Evolutionary conservation across 2,888 invertebrate genomes (phyloP).

Genomic region (Meteorus colon): DNA sequence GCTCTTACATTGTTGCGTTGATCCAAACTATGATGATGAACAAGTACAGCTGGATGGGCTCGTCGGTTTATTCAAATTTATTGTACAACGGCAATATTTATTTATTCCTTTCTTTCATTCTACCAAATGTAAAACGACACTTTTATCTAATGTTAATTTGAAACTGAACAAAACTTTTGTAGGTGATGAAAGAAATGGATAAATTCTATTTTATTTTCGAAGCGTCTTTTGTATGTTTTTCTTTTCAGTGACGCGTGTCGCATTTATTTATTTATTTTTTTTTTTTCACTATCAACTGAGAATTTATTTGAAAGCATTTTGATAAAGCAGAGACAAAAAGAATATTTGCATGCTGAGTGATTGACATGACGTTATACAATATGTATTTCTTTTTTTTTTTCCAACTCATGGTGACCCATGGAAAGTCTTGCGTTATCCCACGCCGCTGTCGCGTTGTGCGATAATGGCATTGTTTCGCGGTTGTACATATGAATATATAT

Average conservation of each 20-base stretch:
- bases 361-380: constrained; percentile 8
- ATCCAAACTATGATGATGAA: not conserved
- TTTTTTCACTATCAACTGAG: not conserved
- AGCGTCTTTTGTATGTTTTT: not conserved
- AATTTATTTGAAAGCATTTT: not conserved
- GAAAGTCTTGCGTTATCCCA: constrained; percentile 57
- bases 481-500: constrained; percentile 30
- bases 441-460: constrained; percentile 61
- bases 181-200: no score
- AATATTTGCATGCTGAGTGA: not conserved
- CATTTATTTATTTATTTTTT: not conserved
- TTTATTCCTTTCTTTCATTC: not conserved
- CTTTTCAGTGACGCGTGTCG: not conserved
- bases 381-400: not conserved
- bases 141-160: not conserved
- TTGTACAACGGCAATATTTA: not conserved
- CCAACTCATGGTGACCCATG: constrained; percentile 49
- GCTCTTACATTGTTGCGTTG: constrained; percentile 12
- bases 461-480: constrained; percentile 66
- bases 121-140: not conserved
- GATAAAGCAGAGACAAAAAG: not conserved
- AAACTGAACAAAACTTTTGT: not conserved
- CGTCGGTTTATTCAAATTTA: not conserved
- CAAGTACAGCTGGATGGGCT: not conserved
- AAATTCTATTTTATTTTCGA: no score